Conservation (phyloP, 2,797 vertebrate species). For the Semotilus atromaculatus region DNA sequence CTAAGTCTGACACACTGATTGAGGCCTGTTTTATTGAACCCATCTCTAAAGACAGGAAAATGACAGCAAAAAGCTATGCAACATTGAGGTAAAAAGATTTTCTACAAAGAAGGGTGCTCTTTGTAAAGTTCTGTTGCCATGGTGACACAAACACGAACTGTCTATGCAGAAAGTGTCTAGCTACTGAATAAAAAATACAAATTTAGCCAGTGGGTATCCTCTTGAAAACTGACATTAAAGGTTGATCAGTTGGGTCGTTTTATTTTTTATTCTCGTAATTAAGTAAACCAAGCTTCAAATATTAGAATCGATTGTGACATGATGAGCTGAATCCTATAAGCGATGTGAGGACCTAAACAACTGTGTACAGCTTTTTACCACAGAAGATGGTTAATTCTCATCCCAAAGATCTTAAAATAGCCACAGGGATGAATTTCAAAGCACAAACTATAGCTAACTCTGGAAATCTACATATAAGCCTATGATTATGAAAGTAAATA, state of each 20-base stretch:
- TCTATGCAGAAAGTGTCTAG: constrained; percentile 35
- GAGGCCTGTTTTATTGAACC: constrained; percentile 49
- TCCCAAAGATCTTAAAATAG: background rate
- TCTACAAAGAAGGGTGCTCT: constrained; percentile 66
- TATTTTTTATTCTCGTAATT: background rate
- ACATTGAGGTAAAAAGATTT: constrained; percentile 55
- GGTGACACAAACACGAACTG: constrained; percentile 63
- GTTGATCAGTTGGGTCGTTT: background rate
- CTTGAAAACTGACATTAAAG: constrained; percentile 32
- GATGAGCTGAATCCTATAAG: constrained; percentile 7
- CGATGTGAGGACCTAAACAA: constrained; percentile 6
- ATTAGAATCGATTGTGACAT: background rate
- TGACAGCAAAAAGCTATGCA: constrained; percentile 58
- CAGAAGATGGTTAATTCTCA: background rate
- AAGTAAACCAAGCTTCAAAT: constrained; percentile 9
- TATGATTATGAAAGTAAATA: constrained; percentile 33
- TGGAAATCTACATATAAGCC: constrained; percentile 5
- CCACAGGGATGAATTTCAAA: background rate
- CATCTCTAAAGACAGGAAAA: constrained; percentile 55
- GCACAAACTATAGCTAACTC: background rate
- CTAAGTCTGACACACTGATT: constrained; percentile 55
- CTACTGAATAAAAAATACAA: constrained; percentile 4
- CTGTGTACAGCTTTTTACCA: background rate
- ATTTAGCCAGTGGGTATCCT: constrained; percentile 23
- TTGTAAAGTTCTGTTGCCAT: constrained; percentile 75